Conservation (phyloP, 2,797 vertebrate species). For the Lutjanus campechanus region DNA sequence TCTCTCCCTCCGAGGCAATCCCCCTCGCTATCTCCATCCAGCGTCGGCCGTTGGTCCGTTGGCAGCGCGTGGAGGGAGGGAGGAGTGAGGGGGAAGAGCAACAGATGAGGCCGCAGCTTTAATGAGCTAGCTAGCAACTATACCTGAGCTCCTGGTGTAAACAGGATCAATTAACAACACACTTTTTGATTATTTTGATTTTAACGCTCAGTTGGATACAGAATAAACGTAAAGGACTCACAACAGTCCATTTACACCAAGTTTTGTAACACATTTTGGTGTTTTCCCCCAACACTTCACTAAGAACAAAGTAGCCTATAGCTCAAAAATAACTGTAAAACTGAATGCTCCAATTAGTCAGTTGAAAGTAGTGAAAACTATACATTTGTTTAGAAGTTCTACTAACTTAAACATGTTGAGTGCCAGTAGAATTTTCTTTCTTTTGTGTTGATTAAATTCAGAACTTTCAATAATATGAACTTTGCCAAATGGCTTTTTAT, state of each 20-base stretch:
- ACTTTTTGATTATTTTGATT: background rate
- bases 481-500: too few species aligned
- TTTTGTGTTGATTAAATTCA: too few species aligned
- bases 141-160: background rate
- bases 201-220: background rate
- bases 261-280: background rate
- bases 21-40: slow-evolving; percentile 46
- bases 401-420: too few species aligned
- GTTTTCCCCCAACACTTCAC: too few species aligned
- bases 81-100: background rate
- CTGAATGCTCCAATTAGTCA: too few species aligned
- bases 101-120: background rate
- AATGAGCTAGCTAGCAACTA: background rate
- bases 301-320: too few species aligned
- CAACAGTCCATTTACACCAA: background rate
- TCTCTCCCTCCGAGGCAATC: slow-evolving; percentile 34
- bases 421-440: too few species aligned
- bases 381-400: too few species aligned
- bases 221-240: background rate
- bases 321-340: too few species aligned
- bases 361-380: too few species aligned
- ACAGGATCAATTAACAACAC: background rate
- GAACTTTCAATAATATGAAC: too few species aligned
- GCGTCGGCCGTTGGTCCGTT: slow-evolving; percentile 47
- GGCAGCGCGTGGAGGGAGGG: background rate